These are phyloP conservation scores for Ormyrus rosae DNA, from an alignment of 2,888 invertebrate species.

Conservation along the genomic window DNA sequence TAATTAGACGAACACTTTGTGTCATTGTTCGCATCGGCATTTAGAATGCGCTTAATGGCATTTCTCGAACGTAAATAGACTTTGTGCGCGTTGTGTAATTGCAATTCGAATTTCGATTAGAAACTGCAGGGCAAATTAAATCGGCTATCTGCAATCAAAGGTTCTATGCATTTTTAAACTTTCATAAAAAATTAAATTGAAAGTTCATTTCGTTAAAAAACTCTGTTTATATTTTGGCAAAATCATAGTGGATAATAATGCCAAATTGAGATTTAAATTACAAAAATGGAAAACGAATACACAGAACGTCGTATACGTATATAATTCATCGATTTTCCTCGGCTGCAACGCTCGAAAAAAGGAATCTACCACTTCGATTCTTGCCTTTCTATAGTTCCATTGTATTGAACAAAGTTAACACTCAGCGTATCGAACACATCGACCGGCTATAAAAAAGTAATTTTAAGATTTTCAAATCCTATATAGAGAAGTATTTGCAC, in stretches of 20 bases:
- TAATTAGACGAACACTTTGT: constrained; percentile 37
- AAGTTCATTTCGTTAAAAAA: too few relatives aligned
- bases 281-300: constrained; percentile 8
- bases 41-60: constrained; percentile 20
- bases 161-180: too few relatives aligned
- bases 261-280: constrained; percentile 36
- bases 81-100: background rate
- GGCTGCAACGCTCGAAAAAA: background rate
- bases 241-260: too few relatives aligned
- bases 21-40: constrained; percentile 8
- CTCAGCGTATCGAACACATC: constrained; percentile 16
- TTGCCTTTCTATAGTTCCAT: background rate
- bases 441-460: constrained; percentile 32
- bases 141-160: too few relatives aligned
- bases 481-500: background rate
- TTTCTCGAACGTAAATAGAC: constrained; percentile 9
- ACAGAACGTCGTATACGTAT: background rate
- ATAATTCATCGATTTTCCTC: constrained; percentile 40
- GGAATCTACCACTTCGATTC: background rate
- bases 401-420: constrained; percentile 46
- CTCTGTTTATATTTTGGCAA: too few relatives aligned
- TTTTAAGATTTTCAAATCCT: constrained; percentile 21
- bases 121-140: background rate
- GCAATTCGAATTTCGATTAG: too few relatives aligned
- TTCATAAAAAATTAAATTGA: too few relatives aligned